A percentile compares a stretch with the other conserved stretches of the same genome.
Evolutionary conservation across 2,113 vertebrate genomes (phyloP).

Genomic region (Protobothrops flavoviridis): DNA sequence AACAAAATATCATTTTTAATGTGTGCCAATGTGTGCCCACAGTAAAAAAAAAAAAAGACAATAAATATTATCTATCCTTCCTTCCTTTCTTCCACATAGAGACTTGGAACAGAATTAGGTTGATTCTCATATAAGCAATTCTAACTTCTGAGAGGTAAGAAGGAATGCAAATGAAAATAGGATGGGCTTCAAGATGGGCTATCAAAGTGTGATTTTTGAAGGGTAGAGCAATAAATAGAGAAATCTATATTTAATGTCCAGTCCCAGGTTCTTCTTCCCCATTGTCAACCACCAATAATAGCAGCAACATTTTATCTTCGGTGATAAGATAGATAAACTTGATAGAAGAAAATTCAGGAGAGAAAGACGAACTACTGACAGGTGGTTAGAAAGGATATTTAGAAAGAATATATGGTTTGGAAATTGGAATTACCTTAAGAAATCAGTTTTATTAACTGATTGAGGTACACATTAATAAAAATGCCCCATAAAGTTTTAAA

Average conservation of each 20-base stretch:
- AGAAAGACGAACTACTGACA: not conserved
- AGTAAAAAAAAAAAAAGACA: no score
- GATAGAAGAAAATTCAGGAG: not conserved
- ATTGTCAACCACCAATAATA: not conserved
- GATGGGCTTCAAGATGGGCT: not conserved
- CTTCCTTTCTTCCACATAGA: no score
- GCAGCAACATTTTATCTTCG: not conserved
- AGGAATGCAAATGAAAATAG: not conserved
- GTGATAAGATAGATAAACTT: not conserved
- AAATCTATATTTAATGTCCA: not conserved
- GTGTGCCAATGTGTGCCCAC: no score
- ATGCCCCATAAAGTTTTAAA: not conserved
- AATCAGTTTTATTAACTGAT: not conserved
- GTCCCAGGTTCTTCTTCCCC: not conserved
- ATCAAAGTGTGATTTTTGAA: not conserved
- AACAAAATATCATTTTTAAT: no score
- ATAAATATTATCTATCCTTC: no score
- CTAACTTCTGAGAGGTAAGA: not conserved
- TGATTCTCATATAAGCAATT: not conserved
- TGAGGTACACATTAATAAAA: not conserved
- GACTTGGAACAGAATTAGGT: not conserved
- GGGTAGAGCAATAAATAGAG: not conserved
- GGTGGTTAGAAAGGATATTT: not conserved
- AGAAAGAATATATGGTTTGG: not conserved
- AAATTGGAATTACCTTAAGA: not conserved